Conservation (phyloP, 2,888 invertebrate species). For the Nezara viridula region DNA sequence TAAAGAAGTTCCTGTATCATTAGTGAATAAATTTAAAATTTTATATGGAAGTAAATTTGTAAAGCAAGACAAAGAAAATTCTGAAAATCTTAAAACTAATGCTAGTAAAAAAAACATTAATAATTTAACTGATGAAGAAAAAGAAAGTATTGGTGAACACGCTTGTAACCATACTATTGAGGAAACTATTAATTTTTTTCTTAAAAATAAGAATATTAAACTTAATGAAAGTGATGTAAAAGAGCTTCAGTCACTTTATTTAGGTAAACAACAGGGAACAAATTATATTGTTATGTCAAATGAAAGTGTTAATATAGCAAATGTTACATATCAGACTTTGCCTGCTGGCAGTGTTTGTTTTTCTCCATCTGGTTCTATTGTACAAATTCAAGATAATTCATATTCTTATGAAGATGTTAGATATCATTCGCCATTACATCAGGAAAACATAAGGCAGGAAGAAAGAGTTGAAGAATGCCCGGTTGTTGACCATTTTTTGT, state of each 20-base stretch:
- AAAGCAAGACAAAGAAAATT: constrained; percentile 11
- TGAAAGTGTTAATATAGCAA: constrained; percentile 4
- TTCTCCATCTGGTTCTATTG: constrained; percentile 43
- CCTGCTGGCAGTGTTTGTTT: constrained; percentile 47
- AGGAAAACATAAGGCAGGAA: neutral
- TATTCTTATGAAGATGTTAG: constrained; percentile 30
- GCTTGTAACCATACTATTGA: constrained; percentile 59
- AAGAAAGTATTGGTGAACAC: constrained; percentile 61
- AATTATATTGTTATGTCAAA: constrained; percentile 27
- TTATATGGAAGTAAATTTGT: constrained; percentile 54
- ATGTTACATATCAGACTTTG: constrained; percentile 24
- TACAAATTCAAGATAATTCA: constrained; percentile 40
- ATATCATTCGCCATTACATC: neutral
- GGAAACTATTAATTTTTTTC: constrained; percentile 61
- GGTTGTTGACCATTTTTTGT: constrained; percentile 20
- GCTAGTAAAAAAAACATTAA: constrained; percentile 15
- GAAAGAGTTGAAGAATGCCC: constrained; percentile 26
- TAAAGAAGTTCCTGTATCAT: constrained; percentile 60
- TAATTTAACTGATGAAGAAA: constrained; percentile 61
- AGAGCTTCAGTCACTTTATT: constrained; percentile 59
- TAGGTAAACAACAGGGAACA: constrained; percentile 52
- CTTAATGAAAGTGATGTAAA: constrained; percentile 60
- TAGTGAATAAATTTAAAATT: constrained; percentile 63
- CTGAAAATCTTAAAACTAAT: constrained; percentile 36
- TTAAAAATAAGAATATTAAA: constrained; percentile 57